Evolutionary conservation across 2,797 vertebrate species (phyloP).

Genomic region (Enteromius argenteus): DNA sequence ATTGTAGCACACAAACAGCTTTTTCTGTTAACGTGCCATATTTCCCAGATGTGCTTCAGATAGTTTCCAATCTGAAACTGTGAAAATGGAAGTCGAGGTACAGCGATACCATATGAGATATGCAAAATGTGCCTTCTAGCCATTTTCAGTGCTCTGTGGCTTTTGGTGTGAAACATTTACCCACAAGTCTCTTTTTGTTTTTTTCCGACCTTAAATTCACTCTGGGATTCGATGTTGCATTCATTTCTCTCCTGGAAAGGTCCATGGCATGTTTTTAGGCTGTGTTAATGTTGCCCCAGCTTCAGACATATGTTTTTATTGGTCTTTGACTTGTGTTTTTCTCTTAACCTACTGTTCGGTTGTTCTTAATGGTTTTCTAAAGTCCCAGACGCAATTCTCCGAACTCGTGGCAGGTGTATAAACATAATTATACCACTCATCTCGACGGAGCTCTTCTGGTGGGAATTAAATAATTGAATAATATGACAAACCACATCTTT

Average conservation of each 20-base stretch:
- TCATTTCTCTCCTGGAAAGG: constrained; percentile 4
- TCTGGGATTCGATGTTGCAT: constrained; percentile 26
- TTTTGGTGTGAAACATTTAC: not conserved
- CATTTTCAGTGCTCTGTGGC: not conserved
- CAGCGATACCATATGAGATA: not conserved
- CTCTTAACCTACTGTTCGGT: constrained; percentile 7
- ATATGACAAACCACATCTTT: constrained; percentile 32
- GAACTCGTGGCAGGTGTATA: constrained; percentile 53
- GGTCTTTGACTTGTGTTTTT: constrained; percentile 27
- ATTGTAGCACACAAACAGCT: not conserved
- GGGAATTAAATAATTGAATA: constrained; percentile 51
- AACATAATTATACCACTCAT: constrained; percentile 36
- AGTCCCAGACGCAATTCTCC: constrained; percentile 34
- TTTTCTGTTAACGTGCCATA: not conserved
- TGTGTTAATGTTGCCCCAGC: not conserved
- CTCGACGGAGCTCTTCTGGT: constrained; percentile 38
- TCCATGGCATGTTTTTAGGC: not conserved
- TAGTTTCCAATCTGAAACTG: constrained; percentile 3
- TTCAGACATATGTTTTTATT: constrained; percentile 15
- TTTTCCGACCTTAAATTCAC: constrained; percentile 7
- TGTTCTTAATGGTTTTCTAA: constrained; percentile 26
- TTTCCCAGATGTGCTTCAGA: constrained; percentile 6
- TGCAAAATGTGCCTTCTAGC: not conserved
- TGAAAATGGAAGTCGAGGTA: constrained; percentile 32
- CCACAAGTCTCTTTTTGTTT: constrained; percentile 16